A percentile compares a stretch with the other conserved stretches of the same genome.
Evolutionary conservation across 1,140 invertebrate genomes (phyloP).

Genomic region (Nasonia vitripennis): DNA sequence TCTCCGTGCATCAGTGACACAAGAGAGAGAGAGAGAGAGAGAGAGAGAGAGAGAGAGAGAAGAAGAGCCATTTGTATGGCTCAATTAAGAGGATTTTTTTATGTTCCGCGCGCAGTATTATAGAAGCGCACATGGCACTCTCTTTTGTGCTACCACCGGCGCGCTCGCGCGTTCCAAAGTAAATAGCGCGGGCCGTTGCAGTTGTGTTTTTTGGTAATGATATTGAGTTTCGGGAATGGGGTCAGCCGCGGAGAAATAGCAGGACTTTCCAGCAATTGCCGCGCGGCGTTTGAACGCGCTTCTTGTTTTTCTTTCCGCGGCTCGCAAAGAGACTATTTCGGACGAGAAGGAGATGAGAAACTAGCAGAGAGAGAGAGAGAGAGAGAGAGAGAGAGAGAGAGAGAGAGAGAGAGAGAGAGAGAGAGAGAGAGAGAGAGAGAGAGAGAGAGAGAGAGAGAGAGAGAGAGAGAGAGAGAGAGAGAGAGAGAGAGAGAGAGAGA

Average conservation of each 20-base stretch:
- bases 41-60: background rate
- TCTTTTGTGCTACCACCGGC: background rate
- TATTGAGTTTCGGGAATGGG: background rate
- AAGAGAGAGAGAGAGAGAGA: background rate
- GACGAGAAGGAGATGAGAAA: background rate
- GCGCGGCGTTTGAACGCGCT: background rate
- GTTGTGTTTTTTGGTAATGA: slow-evolving; percentile 10
- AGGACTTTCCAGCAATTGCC: background rate
- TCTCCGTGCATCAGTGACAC: background rate
- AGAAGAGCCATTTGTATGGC: background rate
- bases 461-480: too few species aligned
- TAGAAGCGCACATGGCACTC: background rate
- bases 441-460: too few species aligned
- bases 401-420: background rate
- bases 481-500: too few species aligned
- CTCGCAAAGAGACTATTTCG: too few species aligned
- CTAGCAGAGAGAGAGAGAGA: background rate
- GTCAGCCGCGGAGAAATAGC: background rate
- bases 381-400: background rate
- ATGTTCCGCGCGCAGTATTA: background rate
- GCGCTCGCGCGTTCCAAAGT: background rate
- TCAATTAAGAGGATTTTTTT: slow-evolving; percentile 41
- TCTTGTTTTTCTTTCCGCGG: background rate
- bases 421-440: background rate
- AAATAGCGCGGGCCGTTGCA: background rate